Base-by-base conservation (phyloP, 2,797 vertebrate genomes). In the Notolepis coatsorum region DNA sequence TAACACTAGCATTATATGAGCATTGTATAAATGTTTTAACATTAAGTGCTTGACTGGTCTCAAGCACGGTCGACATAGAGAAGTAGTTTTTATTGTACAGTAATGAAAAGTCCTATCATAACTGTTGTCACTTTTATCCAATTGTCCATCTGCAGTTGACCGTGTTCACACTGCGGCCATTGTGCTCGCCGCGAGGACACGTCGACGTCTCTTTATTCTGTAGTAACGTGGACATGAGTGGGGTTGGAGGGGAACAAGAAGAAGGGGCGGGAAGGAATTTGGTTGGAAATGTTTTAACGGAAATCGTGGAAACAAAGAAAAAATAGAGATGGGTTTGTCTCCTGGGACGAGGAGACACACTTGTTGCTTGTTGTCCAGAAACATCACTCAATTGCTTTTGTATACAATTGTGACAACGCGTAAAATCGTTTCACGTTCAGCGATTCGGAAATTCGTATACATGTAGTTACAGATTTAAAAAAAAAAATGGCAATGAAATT, bases 41-140 rank as follows among this genome's bases (percentile, higher is more conserved):
- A 86, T 82, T 41, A 75, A 84, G n/a, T 82, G 94, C 96, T 97
- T 97, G 96, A 97, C 96, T 97, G 97, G 96, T 96, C 93, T 99
- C 97, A 98, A 96, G 96, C 92, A 81, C 66, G 27, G 57, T 89
- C 80, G 69, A 57, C 73, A 63, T 85, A 85, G 56, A 81, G 77
- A 78, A 83, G 68, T 71, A 81, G 83, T 82, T 72, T 88, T 85
- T 87, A 88, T 90, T 91, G 84, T 88, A 87, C 77, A 84, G 83
- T 83, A 83, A 86, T 68, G 47, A 75, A 38, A 71, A 37, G 59
- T 71, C 72, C 55, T 78, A 84, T 82, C 69, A 74, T 79, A 58
- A 74, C 75, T 78, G 69, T 82, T 73, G 60, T 84, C 58, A 75
- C 48, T 78, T 84, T 83, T 79, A 57, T 72, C 65, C 65, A 18